Evolutionary conservation across 1,140 invertebrate species (phyloP).

Genomic region (Habropoda laboriosa): DNA sequence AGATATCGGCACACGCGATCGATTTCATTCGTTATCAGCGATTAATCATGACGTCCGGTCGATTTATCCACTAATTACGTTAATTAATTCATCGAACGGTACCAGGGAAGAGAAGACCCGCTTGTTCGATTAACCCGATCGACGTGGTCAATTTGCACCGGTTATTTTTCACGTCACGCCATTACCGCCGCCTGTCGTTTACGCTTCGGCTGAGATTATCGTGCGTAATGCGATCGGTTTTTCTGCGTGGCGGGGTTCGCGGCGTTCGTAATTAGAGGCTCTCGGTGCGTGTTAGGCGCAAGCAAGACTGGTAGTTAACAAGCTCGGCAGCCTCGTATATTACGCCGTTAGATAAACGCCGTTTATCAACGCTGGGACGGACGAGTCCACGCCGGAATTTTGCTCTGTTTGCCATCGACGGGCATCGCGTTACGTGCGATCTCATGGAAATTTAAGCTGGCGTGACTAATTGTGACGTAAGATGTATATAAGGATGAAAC

Average conservation of each 20-base stretch:
- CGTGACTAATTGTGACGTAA: neutral
- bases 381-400: neutral
- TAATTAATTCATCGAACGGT: conserved; percentile 72
- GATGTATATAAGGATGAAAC: no score
- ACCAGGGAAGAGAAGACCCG: no score
- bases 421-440: no score
- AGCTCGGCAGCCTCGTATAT: neutral
- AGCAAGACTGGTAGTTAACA: conserved; percentile 30
- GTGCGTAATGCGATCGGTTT: conserved; percentile 47
- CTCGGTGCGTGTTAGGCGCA: conserved; percentile 17
- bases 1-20: conserved; percentile 36
- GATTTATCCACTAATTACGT: conserved; percentile 73
- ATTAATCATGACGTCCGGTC: conserved; percentile 67
- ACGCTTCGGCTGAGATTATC: conserved; percentile 29
- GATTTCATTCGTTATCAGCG: conserved; percentile 58
- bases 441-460: neutral
- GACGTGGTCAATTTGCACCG: conserved; percentile 32
- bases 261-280: conserved; percentile 38
- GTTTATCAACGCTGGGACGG: conserved; percentile 26
- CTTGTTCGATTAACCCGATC: conserved; percentile 16
- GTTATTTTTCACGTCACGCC: conserved; percentile 34
- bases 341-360: conserved; percentile 5
- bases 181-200: conserved; percentile 15
- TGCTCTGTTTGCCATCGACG: neutral
- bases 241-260: conserved; percentile 17